Percentiles rank a stretch among this genome's conserved stretches.
Conservation (phyloP, 2,888 invertebrate genomes). For the Mamestra brassicae region DNA sequence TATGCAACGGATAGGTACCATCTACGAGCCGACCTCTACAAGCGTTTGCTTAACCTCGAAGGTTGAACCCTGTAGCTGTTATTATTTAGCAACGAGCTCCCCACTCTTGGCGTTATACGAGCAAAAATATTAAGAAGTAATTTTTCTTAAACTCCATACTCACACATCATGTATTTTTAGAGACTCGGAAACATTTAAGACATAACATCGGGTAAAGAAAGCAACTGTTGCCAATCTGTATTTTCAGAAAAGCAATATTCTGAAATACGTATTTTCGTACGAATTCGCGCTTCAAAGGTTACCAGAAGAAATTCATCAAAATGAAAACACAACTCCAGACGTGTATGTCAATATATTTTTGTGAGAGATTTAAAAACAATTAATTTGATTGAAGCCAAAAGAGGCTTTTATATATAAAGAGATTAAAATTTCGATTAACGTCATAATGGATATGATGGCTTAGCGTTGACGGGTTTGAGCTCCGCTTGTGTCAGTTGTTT, state of each 20-base stretch:
- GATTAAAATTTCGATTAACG: constrained; percentile 28
- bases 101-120: too few species aligned
- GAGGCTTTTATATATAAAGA: constrained; percentile 18
- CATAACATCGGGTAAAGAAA: background rate
- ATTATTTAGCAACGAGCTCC: too few species aligned
- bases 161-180: background rate
- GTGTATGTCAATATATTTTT: background rate
- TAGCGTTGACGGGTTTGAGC: constrained; percentile 8
- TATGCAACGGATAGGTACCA: too few species aligned
- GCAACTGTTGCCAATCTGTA: too few species aligned
- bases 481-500: background rate
- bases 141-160: too few species aligned
- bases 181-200: background rate
- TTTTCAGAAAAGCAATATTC: background rate
- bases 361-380: constrained; percentile 20
- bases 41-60: too few species aligned
- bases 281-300: constrained; percentile 4
- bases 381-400: constrained; percentile 8
- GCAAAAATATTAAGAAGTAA: too few species aligned
- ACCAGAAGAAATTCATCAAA: background rate
- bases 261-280: background rate
- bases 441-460: constrained; percentile 18
- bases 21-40: too few species aligned
- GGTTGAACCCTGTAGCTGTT: too few species aligned
- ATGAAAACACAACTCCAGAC: background rate